These are phyloP conservation scores for Heliconius melpomene DNA, from an alignment of 1,140 invertebrate genomes.

Conservation along the genomic window DNA sequence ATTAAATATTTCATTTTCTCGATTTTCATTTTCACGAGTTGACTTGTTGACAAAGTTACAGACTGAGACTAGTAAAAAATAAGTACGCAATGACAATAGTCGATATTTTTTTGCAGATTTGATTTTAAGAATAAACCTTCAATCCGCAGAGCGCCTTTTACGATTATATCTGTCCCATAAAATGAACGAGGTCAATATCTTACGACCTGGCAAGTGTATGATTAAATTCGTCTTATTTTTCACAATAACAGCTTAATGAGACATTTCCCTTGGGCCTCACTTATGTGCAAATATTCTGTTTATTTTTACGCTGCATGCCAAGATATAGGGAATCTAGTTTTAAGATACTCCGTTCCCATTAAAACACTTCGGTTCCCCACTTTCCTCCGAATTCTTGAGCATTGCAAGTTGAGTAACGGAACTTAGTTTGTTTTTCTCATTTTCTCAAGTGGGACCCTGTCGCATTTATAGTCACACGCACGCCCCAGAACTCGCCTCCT, in stretches of 20 bases:
- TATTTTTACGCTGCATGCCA: no score
- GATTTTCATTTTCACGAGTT: background rate
- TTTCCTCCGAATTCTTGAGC: no score
- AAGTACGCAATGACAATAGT: background rate
- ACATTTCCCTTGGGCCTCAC: background rate
- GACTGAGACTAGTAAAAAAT: background rate
- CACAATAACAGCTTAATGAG: background rate
- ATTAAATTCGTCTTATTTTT: background rate
- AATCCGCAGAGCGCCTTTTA: constrained; percentile 36
- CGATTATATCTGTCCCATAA: constrained; percentile 41
- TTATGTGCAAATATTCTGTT: background rate
- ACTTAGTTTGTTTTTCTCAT: no score
- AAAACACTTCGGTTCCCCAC: no score
- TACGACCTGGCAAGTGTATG: background rate
- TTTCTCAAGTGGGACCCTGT: no score
- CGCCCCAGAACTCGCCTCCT: no score
- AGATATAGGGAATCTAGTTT: no score
- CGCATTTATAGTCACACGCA: no score
- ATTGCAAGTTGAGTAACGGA: no score
- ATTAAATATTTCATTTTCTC: no score
- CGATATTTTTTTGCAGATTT: background rate
- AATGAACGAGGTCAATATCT: constrained; percentile 45
- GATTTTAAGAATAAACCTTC: constrained; percentile 13
- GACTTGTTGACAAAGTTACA: background rate
- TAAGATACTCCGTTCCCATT: no score